phyloP scores from a whole-genome alignment of 2,113 vertebrate species.

The Larimichthys crocea region DNA sequence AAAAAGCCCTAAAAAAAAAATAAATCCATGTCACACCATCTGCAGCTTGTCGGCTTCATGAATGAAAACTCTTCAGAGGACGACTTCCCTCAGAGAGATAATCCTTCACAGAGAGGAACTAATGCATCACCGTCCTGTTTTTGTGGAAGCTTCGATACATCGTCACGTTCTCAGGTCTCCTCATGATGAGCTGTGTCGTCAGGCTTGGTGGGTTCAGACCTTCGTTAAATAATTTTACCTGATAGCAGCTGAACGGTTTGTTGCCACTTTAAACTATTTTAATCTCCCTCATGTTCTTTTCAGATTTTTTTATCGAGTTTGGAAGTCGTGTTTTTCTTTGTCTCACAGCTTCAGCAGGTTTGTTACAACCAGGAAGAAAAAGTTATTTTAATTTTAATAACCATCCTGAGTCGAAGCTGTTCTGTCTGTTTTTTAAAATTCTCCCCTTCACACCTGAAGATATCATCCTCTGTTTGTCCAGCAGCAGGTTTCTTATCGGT shows the following conservation, averaged over 20 bases:
- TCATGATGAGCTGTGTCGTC: not conserved
- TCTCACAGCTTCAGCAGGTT: not conserved
- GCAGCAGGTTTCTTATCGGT: not conserved
- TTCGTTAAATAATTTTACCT: too few relatives aligned
- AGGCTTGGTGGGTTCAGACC: not conserved
- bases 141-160: not conserved
- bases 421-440: not conserved
- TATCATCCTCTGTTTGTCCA: not conserved
- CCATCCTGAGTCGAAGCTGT: not conserved
- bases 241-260: too few relatives aligned
- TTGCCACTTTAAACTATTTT: too few relatives aligned
- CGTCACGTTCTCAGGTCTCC: not conserved
- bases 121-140: not conserved
- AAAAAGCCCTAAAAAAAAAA: not conserved
- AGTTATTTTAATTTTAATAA: not conserved
- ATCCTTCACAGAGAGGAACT: not conserved
- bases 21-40: not conserved
- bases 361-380: not conserved
- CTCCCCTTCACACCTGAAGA: not conserved
- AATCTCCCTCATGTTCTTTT: not conserved
- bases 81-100: not conserved
- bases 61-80: not conserved
- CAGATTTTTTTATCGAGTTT: not conserved
- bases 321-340: not conserved
- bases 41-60: not conserved